phyloP scores from a whole-genome alignment of 2,888 invertebrate species.

The Anagyrus pseudococci region DNA sequence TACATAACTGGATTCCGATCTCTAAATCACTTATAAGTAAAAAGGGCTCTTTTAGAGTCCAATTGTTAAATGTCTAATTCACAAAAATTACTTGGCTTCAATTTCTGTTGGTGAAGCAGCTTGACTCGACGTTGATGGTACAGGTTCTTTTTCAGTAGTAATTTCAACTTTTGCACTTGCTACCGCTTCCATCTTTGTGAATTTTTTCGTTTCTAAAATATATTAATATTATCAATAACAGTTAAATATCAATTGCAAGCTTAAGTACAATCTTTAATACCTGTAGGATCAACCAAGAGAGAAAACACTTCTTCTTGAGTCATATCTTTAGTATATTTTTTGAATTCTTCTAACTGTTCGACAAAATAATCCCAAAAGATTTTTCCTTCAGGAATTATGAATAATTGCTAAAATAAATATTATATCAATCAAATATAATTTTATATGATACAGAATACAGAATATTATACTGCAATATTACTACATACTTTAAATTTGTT shows the following conservation, averaged over 20 bases:
- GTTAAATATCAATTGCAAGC: too few species aligned
- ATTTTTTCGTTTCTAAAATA: too few species aligned
- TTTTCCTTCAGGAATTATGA: conserved; percentile 68
- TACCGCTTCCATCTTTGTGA: too few species aligned
- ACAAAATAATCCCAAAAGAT: conserved; percentile 78
- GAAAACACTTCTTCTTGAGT: conserved; percentile 68
- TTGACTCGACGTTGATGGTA: conserved; percentile 15
- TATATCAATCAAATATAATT: background rate
- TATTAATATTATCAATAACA: too few species aligned
- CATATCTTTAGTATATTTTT: conserved; percentile 71
- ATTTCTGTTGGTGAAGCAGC: conserved; percentile 10
- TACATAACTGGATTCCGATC: too few species aligned
- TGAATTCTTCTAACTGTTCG: conserved; percentile 73
- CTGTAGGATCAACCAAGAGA: conserved; percentile 70
- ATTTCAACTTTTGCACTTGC: conserved; percentile 1
- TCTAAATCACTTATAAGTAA: too few species aligned
- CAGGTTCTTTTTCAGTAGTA: conserved; percentile 6
- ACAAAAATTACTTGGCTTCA: conserved; percentile 28
- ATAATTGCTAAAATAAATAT: conserved; percentile 62
- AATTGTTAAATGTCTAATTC: conserved; percentile 19
- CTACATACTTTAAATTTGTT: conserved; percentile 65
- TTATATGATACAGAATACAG: background rate
- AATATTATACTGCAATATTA: conserved; percentile 28
- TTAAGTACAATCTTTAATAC: too few species aligned
- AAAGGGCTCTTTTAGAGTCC: too few species aligned